A percentile compares a stretch with the other conserved stretches of the same genome.
phyloP scores from a whole-genome alignment of 1,140 invertebrate genomes.

The Schlechtendalia chinensis region DNA sequence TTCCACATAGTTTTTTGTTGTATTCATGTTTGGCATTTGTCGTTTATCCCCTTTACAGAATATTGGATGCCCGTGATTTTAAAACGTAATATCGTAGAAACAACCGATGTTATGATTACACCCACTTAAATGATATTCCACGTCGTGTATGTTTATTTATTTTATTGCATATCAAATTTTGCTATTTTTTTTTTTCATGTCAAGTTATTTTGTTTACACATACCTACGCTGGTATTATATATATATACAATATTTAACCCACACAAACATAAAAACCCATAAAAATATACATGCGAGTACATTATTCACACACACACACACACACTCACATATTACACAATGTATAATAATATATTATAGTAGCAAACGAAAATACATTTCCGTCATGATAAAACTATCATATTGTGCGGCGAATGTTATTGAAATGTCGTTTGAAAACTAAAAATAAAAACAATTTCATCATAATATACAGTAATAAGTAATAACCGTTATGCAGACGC shows the following conservation, averaged over 20 bases:
- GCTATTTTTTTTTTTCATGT: background rate
- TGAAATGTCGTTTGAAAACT: background rate
- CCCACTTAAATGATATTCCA: background rate
- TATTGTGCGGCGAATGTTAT: slow-evolving; percentile 10
- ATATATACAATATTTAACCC: background rate
- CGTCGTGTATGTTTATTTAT: background rate
- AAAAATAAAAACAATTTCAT: slow-evolving; percentile 19
- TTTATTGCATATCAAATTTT: slow-evolving; percentile 3
- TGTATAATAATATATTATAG: slow-evolving; percentile 17
- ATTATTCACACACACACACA: background rate
- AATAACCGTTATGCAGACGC: too few species aligned
- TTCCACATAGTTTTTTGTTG: too few species aligned
- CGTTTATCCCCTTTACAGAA: too few species aligned
- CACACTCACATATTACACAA: background rate
- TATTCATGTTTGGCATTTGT: too few species aligned
- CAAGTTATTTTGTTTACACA: too few species aligned
- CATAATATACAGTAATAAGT: too few species aligned
- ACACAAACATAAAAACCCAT: too few species aligned
- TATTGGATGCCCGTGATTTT: too few species aligned
- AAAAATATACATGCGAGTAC: background rate
- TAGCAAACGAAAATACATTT: background rate
- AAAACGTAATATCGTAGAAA: too few species aligned
- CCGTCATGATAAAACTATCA: background rate
- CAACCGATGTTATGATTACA: too few species aligned
- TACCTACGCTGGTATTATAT: background rate